Percentiles rank a stretch among this genome's conserved stretches.
These are phyloP conservation scores for Liodrosophila aerea DNA, from an alignment of 2,888 invertebrate genomes.

Conservation along the genomic window DNA sequence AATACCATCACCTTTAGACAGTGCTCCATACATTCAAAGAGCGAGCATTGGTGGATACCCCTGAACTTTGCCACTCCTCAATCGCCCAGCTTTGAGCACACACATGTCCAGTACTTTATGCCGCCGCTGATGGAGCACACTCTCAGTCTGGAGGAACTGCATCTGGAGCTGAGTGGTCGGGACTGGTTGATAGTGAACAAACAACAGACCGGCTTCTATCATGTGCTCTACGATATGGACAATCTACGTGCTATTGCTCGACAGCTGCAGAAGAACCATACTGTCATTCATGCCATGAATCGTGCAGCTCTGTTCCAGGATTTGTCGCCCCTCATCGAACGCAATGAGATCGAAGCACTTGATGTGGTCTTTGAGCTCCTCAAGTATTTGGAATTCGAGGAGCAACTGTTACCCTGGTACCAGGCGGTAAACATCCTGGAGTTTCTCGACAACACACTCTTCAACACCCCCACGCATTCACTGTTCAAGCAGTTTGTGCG, in stretches of 20 bases:
- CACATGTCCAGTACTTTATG: constrained; percentile 76
- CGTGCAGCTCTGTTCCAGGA: constrained; percentile 94
- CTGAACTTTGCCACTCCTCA: constrained; percentile 78
- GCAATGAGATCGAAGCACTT: constrained; percentile 84
- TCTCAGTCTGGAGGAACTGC: constrained; percentile 62
- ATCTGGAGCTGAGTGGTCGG: constrained; percentile 55
- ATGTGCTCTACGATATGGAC: constrained; percentile 87
- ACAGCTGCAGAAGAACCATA: constrained; percentile 85
- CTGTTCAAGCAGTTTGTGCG: constrained; percentile 72
- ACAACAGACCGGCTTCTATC: constrained; percentile 83
- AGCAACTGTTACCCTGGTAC: constrained; percentile 87
- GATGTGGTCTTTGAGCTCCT: constrained; percentile 83
- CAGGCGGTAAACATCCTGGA: constrained; percentile 82
- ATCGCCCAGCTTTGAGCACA: constrained; percentile 67
- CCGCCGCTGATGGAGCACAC: constrained; percentile 72
- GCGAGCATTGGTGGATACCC: constrained; percentile 80
- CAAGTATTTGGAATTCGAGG: constrained; percentile 85
- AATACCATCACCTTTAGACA: constrained; percentile 84
- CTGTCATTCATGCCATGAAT: constrained; percentile 88
- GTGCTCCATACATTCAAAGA: constrained; percentile 59
- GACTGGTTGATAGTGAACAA: constrained; percentile 82
- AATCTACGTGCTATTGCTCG: constrained; percentile 87
- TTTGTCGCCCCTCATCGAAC: constrained; percentile 84
- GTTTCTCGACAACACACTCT: constrained; percentile 60
- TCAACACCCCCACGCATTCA: constrained; percentile 59